Base-by-base conservation (phyloP, 2,888 invertebrate genomes). In the Subacronicta megacephala region DNA sequence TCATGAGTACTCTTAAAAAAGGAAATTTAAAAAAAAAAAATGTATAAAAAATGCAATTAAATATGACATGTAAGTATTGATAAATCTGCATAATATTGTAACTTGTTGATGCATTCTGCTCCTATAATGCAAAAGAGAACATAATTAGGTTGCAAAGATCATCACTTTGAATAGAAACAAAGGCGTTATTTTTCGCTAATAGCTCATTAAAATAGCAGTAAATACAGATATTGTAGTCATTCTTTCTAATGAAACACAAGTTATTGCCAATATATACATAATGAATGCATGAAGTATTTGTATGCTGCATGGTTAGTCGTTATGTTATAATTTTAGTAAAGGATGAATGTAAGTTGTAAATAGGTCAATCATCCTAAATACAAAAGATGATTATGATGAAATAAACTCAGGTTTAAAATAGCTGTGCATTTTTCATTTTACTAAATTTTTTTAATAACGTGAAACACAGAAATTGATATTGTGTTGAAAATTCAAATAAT, bases 151-250 rank as follows among this genome's bases (percentile, higher is more conserved):
- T 64, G 17, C 37, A 36, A 58, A 53, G 37, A 58, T 42, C 35
- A 41, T 52, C 35, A 33, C 36, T 65, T 42, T 65, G 66, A 43
- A 66, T 45, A 40, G 35, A 65, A 37, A 66, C 66, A 66, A 66
- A 51, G 56, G 18, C 20, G 16, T 7, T 52, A 66, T 70, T 50
- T 66, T 66, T 65, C 41, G 44, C 47, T 52, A 68, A 68, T 53
- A 29, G 63, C 35, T 52, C 71, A 56, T 59, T 65, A 74, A 69
- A 62, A 46, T 20, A 52, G 62, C 54, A 42, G 38, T 62, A 42
- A 67, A 72, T 42, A 57, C 7, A 38, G 43, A 38, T 52, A 65
- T 59, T 56, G 43, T 50, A 40, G 29, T 51, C 41, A 57, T 52
- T 68, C 15, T 54, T 46, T 46, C 36, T 46, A 53, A 71, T 42